Evolutionary conservation across 2,888 invertebrate genomes (phyloP), one percentile per base, ranked within the genome.

Genomic region (Perithous albicinctus): DNA sequence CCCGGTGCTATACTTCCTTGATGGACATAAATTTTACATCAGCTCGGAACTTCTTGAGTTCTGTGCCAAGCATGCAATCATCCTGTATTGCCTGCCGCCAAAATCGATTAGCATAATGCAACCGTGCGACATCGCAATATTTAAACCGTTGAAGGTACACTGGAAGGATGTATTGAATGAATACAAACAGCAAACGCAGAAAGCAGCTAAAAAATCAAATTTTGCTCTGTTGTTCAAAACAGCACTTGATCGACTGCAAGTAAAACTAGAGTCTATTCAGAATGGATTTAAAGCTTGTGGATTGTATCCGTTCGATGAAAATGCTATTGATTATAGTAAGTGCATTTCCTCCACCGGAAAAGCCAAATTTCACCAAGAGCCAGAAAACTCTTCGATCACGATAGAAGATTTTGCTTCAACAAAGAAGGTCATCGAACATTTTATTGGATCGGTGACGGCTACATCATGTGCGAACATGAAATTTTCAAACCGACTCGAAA

Each of bases 101-200:
- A 88, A 87, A 73, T 38, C 85, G 7, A 88, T 85, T 1, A 86
- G 88, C 26, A 81, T 89, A 51, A 51, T 83, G 29, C 89, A 88
- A 72, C 88, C 88, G 0, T 85, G 84, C 35, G 88, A 88, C 79
- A 85, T 85, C 8, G 77, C 81, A 6, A 77, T 87, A n/a, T 88
- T 88, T 43, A 51, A 75, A 67, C 83, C 86, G 1, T 56, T 87
- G 29, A 88, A 88, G 64, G 70, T 46, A 12, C 51, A 81, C 10
- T 88, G 87, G 88, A 82, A 69, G 74, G 32, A 54, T 61, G 66
- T 83, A 1, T 72, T 84, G 1, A 51, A 38, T 12, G 64, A 80
- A 8, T 79, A 80, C 32, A 82, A 85, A 59, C 77, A 85, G 54
- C 35, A 26, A 70, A 67, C 63, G 66, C 59, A 67, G 18, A 70